Evolutionary conservation across 2,797 vertebrate species (phyloP).

Genomic region (Notolepis coatsorum): DNA sequence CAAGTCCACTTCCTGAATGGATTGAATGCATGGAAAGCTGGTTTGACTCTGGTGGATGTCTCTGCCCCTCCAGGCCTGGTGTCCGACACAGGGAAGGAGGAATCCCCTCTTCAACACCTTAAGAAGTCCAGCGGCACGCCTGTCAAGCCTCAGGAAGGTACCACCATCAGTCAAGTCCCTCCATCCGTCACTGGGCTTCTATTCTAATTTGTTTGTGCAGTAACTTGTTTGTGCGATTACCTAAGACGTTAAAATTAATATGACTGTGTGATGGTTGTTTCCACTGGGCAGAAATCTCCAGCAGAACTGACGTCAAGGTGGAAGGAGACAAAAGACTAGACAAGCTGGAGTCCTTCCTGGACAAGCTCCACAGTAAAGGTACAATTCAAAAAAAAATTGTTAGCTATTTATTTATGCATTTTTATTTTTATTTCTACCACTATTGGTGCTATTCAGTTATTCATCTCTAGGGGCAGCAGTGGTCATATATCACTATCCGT

Average conservation of each 20-base stretch:
- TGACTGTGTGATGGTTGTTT: neutral
- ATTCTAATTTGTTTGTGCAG: too few species aligned
- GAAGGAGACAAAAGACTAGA: slow-evolving; percentile 86
- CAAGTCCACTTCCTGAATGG: too few species aligned
- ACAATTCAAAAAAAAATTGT: too few species aligned
- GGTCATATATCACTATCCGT: too few species aligned
- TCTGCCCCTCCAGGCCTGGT: slow-evolving; percentile 74
- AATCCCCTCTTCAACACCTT: slow-evolving; percentile 62
- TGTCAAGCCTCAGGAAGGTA: slow-evolving; percentile 83
- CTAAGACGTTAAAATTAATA: too few species aligned
- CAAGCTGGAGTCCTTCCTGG: slow-evolving; percentile 87
- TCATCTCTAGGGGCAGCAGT: too few species aligned
- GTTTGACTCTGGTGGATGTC: slow-evolving; percentile 3
- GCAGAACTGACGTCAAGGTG: slow-evolving; percentile 70
- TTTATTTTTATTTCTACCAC: too few species aligned
- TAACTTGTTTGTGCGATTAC: too few species aligned
- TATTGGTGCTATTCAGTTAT: too few species aligned
- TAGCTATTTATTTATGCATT: too few species aligned
- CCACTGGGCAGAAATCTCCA: slow-evolving; percentile 78
- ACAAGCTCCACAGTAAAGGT: slow-evolving; percentile 86
- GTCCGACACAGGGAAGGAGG: slow-evolving; percentile 70
- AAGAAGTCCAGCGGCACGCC: slow-evolving; percentile 77
- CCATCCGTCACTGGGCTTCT: too few species aligned
- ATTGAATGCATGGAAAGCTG: too few species aligned
- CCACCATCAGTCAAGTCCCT: neutral